Evolutionary conservation across 2,113 vertebrate species (phyloP).

Genomic region (Phyllostomus discolor): DNA sequence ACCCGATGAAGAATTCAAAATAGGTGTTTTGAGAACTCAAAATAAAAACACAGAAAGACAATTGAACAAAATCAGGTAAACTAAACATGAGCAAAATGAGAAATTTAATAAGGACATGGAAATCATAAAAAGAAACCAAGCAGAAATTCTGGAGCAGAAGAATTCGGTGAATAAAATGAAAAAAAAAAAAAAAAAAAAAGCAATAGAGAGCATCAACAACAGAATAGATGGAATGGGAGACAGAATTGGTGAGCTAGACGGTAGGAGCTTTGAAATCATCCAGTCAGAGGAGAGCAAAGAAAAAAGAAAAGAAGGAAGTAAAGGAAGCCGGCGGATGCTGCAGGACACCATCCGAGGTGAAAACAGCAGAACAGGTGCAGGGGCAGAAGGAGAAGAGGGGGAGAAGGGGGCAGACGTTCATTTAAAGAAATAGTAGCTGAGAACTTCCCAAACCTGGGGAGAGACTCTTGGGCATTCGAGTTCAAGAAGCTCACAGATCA

Average conservation of each 20-base stretch:
- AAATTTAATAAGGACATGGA: not conserved
- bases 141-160: not conserved
- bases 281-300: not conserved
- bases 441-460: not conserved
- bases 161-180: not conserved
- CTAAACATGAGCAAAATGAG: not conserved
- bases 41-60: not conserved
- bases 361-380: not conserved
- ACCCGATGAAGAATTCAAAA: not conserved
- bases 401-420: not conserved
- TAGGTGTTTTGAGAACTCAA: not conserved
- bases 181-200: too few relatives aligned
- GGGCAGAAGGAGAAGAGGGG: not conserved
- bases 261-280: not conserved
- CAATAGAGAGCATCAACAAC: not conserved
- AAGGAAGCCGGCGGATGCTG: not conserved
- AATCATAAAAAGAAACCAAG: not conserved
- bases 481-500: not conserved
- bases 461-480: not conserved
- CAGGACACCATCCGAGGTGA: not conserved
- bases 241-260: not conserved
- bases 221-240: not conserved
- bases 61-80: not conserved
- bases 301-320: not conserved
- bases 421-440: not conserved